Conservation (phyloP, 2,888 invertebrate genomes). For the Phyllotreta striolata region DNA sequence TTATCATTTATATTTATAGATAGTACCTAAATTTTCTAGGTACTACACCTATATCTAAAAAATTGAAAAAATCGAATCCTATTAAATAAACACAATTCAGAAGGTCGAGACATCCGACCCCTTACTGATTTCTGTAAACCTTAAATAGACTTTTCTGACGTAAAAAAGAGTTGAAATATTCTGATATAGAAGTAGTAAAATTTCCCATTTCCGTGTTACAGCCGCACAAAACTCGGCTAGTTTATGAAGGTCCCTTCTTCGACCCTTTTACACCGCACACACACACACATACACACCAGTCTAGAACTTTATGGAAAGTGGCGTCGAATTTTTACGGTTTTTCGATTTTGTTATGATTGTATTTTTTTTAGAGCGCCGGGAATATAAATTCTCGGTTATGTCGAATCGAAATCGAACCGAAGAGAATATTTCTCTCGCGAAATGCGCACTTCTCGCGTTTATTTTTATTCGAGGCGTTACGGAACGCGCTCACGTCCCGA, state of each 20-base stretch:
- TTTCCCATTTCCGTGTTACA: slow-evolving; percentile 49
- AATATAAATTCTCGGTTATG: slow-evolving; percentile 27
- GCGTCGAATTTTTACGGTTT: slow-evolving; percentile 36
- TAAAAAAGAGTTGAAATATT: slow-evolving; percentile 36
- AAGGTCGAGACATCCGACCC: slow-evolving; percentile 14
- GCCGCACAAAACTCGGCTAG: slow-evolving; percentile 44
- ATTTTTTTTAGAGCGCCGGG: slow-evolving; percentile 30
- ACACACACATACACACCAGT: slow-evolving; percentile 12
- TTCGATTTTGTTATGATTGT: slow-evolving; percentile 39
- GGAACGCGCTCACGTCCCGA: not conserved
- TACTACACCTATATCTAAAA: too few relatives aligned
- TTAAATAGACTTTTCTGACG: slow-evolving; percentile 30
- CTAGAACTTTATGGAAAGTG: slow-evolving; percentile 36
- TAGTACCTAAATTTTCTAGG: too few relatives aligned
- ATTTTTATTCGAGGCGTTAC: slow-evolving; percentile 3
- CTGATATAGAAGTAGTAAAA: slow-evolving; percentile 45
- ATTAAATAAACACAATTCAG: too few relatives aligned
- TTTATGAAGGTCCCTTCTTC: slow-evolving; percentile 43
- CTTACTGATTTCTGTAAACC: slow-evolving; percentile 22
- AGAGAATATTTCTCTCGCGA: slow-evolving; percentile 3
- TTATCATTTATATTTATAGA: not conserved
- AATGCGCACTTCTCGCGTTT: slow-evolving; percentile 4
- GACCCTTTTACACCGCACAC: slow-evolving; percentile 29
- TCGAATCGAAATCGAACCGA: slow-evolving; percentile 24
- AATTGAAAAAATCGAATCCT: too few relatives aligned